A percentile compares a stretch with the other conserved stretches of the same genome.
Conservation (phyloP, 2,888 invertebrate genomes). For the Amaurobius ferox region DNA sequence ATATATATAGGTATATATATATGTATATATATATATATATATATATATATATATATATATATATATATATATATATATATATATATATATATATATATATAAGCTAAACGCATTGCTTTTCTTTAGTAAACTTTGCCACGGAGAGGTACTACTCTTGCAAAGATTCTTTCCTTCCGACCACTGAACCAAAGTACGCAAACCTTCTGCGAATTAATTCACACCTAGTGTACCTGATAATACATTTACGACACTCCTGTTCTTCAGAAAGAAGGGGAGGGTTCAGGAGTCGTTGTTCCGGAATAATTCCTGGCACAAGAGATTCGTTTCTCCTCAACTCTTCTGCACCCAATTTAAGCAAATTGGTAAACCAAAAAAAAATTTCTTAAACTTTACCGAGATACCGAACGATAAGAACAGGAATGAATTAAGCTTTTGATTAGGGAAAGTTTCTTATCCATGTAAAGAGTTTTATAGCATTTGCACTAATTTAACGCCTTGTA, state of each 20-base stretch:
- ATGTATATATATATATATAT: too few species aligned
- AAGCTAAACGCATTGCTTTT: too few species aligned
- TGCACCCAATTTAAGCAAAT: slow-evolving; percentile 10
- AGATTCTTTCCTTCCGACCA: not conserved
- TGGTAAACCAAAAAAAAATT: slow-evolving; percentile 4
- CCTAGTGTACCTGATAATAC: not conserved
- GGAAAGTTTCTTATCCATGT: too few species aligned
- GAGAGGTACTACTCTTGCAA: too few species aligned
- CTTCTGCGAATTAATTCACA: slow-evolving; percentile 9
- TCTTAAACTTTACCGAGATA: not conserved
- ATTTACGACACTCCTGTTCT: not conserved
- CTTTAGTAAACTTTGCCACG: too few species aligned
- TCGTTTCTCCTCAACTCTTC: not conserved
- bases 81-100: too few species aligned
- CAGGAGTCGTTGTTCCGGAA: not conserved
- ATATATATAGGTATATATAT: too few species aligned
- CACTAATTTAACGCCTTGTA: slow-evolving; percentile 8
- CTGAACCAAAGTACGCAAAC: not conserved
- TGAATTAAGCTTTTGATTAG: not conserved
- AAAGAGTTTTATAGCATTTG: not conserved
- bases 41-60: too few species aligned
- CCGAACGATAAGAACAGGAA: not conserved
- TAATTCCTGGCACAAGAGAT: not conserved
- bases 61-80: too few species aligned
- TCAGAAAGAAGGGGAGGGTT: not conserved